Evolutionary conservation across 2,113 vertebrate genomes (phyloP), one percentile per base, ranked within the genome.

Genomic region (Cynopterus brachyotis): DNA sequence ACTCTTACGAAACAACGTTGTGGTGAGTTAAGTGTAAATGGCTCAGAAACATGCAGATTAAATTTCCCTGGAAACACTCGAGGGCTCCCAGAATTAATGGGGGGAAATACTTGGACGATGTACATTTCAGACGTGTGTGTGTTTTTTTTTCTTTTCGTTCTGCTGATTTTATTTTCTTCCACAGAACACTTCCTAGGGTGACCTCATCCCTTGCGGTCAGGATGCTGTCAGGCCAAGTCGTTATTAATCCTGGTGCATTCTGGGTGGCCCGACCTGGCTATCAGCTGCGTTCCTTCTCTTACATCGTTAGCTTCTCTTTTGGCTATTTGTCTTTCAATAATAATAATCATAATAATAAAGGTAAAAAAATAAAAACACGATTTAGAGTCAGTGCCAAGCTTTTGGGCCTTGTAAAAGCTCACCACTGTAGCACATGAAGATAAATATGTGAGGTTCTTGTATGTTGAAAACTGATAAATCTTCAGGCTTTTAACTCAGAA

Each of bases 151-250:
- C 37, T 72, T 90, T 66, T 66, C 30, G 32, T 75, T 94, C 53
- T 81, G 84, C 83, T 96, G 85, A 96, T 93, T 97, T 97, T 97
- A 96, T 97, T 97, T 94, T 94, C 59, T 89, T 91, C 79, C 89
- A 53, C 85, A 86, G 94, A 94, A 91, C 69, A 72, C 82, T 96
- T 97, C 67, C 83, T 40, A 91, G 55, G 84, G 75, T 98, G 95
- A 97, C 72, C 90, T 97, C 96, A 97, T 96, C 96, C 96, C 72
- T 92, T 94, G 96, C 66, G 98, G 97, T 96, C 89, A 96, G 94
- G 82, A 81, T 30, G 93, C 79, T 94, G 91, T 95, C 94, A 93
- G 62, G 19, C 75, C 22, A n/a, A 42, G 50, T 59, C 89, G 79
- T 91, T 94, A 93, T 97, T 96, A 94, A 92, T 97, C 86, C 73